Conservation (phyloP, 92 coral and sea anemone genomes). For the Phymanthus crucifer region DNA sequence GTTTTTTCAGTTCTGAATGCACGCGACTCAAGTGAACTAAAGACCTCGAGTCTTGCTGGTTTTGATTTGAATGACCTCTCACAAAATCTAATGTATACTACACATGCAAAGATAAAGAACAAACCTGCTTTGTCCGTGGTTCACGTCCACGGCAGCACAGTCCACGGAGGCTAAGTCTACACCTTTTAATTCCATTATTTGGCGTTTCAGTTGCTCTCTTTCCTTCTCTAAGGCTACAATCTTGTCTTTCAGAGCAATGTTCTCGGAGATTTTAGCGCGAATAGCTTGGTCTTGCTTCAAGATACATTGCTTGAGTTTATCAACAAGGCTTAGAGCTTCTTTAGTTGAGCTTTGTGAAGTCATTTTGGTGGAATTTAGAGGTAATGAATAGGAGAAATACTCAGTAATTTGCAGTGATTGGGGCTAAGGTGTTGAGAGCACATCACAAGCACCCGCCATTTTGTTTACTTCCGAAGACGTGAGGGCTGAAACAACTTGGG, state of each 20-base stretch:
- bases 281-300: slow-evolving; percentile 81
- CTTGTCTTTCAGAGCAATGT: slow-evolving; percentile 32
- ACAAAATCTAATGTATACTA: not conserved
- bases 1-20: not conserved
- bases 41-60: not conserved
- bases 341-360: slow-evolving; percentile 66
- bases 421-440: not conserved
- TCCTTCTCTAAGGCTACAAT: slow-evolving; percentile 67
- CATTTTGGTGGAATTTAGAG: slow-evolving; percentile 29
- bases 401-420: slow-evolving; percentile 4
- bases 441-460: slow-evolving; percentile 26
- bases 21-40: not conserved
- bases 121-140: slow-evolving; percentile 35
- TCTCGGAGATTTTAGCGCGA: slow-evolving; percentile 63
- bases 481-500: not conserved
- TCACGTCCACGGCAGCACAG: slow-evolving; percentile 4
- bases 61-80: slow-evolving; percentile 4
- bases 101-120: not conserved
- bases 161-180: slow-evolving; percentile 21
- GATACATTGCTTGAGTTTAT: slow-evolving; percentile 64
- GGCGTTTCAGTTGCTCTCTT: slow-evolving; percentile 61
- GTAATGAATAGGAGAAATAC: not conserved
- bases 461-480: slow-evolving; percentile 40
- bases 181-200: slow-evolving; percentile 19
- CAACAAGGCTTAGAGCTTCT: slow-evolving; percentile 72